Percentiles rank a stretch among this genome's conserved stretches.
phyloP scores from a whole-genome alignment of 2,797 vertebrate genomes.

The Poeciliopsis turneri region DNA sequence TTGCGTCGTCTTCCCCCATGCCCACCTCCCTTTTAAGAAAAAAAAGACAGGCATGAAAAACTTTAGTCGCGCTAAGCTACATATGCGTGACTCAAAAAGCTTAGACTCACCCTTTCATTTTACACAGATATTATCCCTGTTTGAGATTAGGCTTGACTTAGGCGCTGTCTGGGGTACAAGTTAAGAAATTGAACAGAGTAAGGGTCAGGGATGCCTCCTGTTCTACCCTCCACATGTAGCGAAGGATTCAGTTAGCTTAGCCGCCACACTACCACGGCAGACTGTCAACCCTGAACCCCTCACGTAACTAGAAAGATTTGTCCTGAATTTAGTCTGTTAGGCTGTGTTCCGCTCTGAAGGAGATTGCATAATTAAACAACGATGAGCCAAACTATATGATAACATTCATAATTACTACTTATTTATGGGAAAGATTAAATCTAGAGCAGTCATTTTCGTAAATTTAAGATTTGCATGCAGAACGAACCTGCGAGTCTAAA shows the following conservation, averaged over 20 bases:
- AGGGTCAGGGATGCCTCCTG: constrained; percentile 79
- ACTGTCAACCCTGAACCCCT: constrained; percentile 77
- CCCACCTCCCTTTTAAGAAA: constrained; percentile 73
- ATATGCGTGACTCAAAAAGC: constrained; percentile 59
- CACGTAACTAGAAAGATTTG: background rate
- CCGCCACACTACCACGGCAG: constrained; percentile 76
- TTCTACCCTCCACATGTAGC: constrained; percentile 88
- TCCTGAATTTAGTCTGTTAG: constrained; percentile 18
- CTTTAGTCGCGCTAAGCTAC: constrained; percentile 75
- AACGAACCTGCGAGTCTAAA: background rate
- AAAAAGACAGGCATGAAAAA: constrained; percentile 76
- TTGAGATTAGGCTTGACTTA: constrained; percentile 61
- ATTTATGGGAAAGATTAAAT: background rate
- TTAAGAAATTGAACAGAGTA: constrained; percentile 73
- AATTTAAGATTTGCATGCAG: background rate
- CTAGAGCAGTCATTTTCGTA: background rate
- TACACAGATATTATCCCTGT: constrained; percentile 74
- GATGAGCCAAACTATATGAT: background rate
- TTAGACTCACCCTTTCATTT: constrained; percentile 88
- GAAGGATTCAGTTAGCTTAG: constrained; percentile 75
- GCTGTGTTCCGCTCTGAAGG: background rate
- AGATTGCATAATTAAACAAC: background rate
- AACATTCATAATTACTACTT: too few relatives aligned
- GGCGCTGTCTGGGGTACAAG: constrained; percentile 59
- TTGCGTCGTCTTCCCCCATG: constrained; percentile 68